A percentile compares a stretch with the other conserved stretches of the same genome.
Conservation (phyloP, 1,140 invertebrate species). For the Nylanderia fulva region DNA sequence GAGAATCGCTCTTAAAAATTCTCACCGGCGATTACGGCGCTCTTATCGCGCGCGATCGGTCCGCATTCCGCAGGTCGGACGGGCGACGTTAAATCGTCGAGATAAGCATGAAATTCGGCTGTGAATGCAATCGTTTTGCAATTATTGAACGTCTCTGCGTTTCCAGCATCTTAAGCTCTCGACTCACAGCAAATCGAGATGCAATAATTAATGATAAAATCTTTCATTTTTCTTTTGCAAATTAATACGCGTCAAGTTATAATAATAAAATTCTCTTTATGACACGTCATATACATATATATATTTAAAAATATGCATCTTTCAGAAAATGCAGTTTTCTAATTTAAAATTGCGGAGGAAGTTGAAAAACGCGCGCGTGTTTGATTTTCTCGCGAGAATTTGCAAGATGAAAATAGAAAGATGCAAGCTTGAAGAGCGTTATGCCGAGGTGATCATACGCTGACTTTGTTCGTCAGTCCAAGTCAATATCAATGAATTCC, state of each 20-base stretch:
- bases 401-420: not conserved
- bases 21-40: slow-evolving; percentile 61
- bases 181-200: not conserved
- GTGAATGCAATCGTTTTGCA: slow-evolving; percentile 53
- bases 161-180: slow-evolving; percentile 21
- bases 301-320: not conserved
- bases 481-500: slow-evolving; percentile 50
- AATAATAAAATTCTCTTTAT: slow-evolving; percentile 19
- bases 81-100: slow-evolving; percentile 62
- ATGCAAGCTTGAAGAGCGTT: not conserved
- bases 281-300: not conserved
- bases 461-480: slow-evolving; percentile 7
- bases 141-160: slow-evolving; percentile 50
- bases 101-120: slow-evolving; percentile 51
- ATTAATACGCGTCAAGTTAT: not conserved
- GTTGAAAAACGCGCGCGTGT: not conserved
- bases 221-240: not conserved
- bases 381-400: not conserved
- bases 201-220: not conserved
- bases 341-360: not conserved
- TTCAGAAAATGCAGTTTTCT: not conserved
- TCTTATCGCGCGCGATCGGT: slow-evolving; percentile 70
- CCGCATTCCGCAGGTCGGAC: slow-evolving; percentile 48
- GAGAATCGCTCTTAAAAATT: slow-evolving; percentile 69
- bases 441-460: no score